Evolutionary conservation across 2,888 invertebrate species (phyloP).

Genomic region (Caenorhabditis doughertyi): DNA sequence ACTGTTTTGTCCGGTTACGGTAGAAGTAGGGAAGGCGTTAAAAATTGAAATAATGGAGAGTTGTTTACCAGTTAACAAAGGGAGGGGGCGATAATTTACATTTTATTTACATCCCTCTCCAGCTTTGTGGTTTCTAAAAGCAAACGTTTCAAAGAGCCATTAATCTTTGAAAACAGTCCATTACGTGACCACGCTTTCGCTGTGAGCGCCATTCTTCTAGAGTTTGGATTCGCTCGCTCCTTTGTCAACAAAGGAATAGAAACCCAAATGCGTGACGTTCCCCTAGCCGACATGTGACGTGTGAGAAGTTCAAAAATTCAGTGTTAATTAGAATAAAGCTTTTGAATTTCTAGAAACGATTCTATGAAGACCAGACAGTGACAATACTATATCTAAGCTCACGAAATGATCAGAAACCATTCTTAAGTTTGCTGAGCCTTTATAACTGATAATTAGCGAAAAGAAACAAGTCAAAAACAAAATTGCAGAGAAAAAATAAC

Average conservation of each 20-base stretch:
- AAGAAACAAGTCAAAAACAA: too few species aligned
- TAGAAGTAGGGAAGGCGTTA: conserved; percentile 7
- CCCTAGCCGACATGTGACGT: too few species aligned
- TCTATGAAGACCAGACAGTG: too few species aligned
- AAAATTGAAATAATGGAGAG: not conserved
- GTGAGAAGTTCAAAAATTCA: too few species aligned
- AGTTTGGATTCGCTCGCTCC: conserved; percentile 18
- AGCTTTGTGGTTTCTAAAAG: not conserved
- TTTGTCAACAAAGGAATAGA: not conserved
- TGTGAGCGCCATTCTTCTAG: conserved; percentile 4
- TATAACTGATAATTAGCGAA: too few species aligned
- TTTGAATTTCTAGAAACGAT: too few species aligned
- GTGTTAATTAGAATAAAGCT: too few species aligned
- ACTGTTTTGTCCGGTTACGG: conserved; percentile 27
- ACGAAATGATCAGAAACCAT: too few species aligned
- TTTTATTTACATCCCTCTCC: conserved; percentile 42
- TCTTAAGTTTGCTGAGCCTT: too few species aligned
- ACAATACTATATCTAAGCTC: too few species aligned
- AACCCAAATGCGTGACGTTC: too few species aligned
- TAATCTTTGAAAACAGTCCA: conserved; percentile 53
- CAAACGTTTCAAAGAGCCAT: conserved; percentile 51
- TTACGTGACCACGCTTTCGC: conserved; percentile 33
- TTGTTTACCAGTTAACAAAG: conserved; percentile 41
- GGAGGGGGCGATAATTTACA: conserved; percentile 31
- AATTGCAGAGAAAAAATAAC: too few species aligned